Conservation (phyloP, 64 coral and sea anemone species). For the Acropora tenuis region DNA sequence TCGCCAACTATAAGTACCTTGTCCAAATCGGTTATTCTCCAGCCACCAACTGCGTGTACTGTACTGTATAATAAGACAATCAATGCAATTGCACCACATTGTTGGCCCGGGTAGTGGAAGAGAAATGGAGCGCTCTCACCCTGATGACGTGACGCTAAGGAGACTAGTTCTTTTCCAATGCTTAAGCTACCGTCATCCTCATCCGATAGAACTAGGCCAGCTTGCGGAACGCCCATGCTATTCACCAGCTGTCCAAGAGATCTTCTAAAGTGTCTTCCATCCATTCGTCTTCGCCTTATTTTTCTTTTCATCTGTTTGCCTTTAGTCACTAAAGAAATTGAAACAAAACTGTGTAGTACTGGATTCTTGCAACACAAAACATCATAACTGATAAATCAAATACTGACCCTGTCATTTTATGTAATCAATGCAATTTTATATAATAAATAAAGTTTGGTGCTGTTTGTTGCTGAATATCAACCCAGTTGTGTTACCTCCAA, state of each 20-base stretch:
- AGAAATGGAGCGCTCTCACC: neutral
- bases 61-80: neutral
- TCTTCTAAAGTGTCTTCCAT: neutral
- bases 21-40: neutral
- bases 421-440: too few relatives aligned
- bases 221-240: neutral
- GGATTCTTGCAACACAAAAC: too few relatives aligned
- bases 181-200: neutral
- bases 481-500: too few relatives aligned
- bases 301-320: neutral
- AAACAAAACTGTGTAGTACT: too few relatives aligned
- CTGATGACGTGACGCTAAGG: neutral
- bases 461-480: too few relatives aligned
- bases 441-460: too few relatives aligned
- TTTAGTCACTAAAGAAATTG: neutral
- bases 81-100: constrained; percentile 5
- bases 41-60: neutral
- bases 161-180: neutral
- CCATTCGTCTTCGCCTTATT: neutral
- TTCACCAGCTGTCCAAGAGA: neutral
- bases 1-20: neutral
- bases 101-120: neutral
- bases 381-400: too few relatives aligned
- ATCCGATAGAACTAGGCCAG: neutral
- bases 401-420: too few relatives aligned